phyloP scores from a whole-genome alignment of 2,888 invertebrate species.

The Elgonia sp. region DNA sequence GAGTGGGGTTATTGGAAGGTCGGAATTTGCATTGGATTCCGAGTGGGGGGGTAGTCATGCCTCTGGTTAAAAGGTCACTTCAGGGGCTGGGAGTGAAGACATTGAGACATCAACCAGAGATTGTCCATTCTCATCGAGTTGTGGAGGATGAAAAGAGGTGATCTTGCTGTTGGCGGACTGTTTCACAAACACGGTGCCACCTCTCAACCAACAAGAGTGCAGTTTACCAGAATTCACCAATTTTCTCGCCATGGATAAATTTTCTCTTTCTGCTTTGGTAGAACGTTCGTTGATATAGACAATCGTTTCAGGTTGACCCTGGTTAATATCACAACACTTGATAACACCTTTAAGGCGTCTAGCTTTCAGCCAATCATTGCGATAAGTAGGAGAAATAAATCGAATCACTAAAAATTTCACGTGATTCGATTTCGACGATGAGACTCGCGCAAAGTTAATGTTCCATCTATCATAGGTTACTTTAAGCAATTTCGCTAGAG shows the following conservation, averaged over 20 bases:
- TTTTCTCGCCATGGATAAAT: neutral
- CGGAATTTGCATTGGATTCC: too few species aligned
- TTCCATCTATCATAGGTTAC: neutral
- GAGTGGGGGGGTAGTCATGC: too few species aligned
- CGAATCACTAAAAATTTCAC: neutral
- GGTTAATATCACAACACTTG: neutral
- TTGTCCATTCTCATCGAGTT: neutral
- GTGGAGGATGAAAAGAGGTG: neutral
- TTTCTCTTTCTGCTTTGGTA: neutral
- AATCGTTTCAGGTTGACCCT: neutral
- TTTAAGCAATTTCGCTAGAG: neutral
- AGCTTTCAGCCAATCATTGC: neutral
- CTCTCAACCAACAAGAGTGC: slow-evolving; percentile 10
- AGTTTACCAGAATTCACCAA: neutral
- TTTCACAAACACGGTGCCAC: neutral
- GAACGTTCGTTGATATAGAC: slow-evolving; percentile 8
- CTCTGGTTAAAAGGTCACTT: neutral
- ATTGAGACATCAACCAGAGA: too few species aligned
- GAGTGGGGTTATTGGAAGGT: neutral
- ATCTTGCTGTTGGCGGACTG: neutral
- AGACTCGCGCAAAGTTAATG: neutral
- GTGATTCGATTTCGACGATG: neutral
- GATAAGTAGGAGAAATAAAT: neutral
- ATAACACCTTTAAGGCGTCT: neutral
- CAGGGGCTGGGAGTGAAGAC: neutral